Percentiles rank a stretch among this genome's conserved stretches.
phyloP scores from a whole-genome alignment of 2,113 vertebrate genomes.

The Calyptommatus sinebrachiatus region DNA sequence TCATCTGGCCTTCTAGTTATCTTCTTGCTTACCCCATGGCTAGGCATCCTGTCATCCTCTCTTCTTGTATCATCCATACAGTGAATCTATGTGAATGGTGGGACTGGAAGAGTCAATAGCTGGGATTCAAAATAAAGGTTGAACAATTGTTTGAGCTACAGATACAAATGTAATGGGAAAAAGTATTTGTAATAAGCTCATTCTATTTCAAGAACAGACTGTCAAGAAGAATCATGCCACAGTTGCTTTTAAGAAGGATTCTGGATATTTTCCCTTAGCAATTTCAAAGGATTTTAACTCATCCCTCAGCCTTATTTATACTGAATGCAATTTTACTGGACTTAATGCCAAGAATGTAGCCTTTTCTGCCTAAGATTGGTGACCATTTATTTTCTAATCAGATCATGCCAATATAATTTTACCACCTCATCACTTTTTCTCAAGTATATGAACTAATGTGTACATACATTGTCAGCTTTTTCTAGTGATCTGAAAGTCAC shows the following conservation, averaged over 20 bases:
- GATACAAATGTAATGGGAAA: too few species aligned
- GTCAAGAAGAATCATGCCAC: neutral
- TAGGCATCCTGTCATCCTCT: too few species aligned
- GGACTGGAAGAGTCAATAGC: too few species aligned
- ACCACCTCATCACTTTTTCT: neutral
- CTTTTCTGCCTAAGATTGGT: neutral
- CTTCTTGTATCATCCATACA: too few species aligned
- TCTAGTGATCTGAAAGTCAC: neutral
- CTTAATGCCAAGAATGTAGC: neutral
- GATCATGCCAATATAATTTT: accelerated
- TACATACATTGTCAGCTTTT: neutral
- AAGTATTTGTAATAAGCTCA: neutral
- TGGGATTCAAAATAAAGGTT: too few species aligned
- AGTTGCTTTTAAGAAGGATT: neutral
- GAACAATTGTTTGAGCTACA: too few species aligned
- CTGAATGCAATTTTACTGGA: neutral
- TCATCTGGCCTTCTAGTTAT: too few species aligned
- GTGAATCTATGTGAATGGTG: too few species aligned
- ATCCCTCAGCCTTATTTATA: neutral
- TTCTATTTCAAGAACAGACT: neutral
- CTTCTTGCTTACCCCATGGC: too few species aligned
- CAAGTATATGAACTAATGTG: neutral
- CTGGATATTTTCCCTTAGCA: neutral
- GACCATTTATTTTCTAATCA: neutral
- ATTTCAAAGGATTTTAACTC: neutral